Conservation (phyloP, 2,888 invertebrate species). For the Drosophila atripex region DNA sequence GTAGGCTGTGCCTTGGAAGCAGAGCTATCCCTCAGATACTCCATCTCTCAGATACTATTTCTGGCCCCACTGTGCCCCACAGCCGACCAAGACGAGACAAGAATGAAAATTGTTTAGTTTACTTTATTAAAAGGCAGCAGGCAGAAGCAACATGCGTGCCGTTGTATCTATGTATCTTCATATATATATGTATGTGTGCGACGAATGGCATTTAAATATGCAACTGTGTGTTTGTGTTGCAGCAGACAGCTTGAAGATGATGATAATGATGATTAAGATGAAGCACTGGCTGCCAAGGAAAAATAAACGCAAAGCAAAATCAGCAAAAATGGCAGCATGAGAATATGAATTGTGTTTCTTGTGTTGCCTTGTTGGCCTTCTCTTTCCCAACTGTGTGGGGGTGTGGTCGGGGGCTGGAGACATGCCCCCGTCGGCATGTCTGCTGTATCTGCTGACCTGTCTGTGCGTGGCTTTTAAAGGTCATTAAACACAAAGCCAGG, state of each 20-base stretch:
- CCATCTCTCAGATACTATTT: too few relatives aligned
- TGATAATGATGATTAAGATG: conserved; percentile 70
- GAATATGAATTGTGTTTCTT: conserved; percentile 39
- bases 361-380: conserved; percentile 15
- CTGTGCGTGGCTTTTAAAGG: conserved; percentile 78
- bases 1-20: too few relatives aligned
- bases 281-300: conserved; percentile 55
- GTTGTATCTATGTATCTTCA: too few relatives aligned
- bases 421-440: conserved; percentile 44
- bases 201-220: conserved; percentile 18
- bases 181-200: too few relatives aligned
- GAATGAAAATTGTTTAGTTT: conserved; percentile 80
- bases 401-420: conserved; percentile 4
- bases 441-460: conserved; percentile 62
- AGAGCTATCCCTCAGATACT: too few relatives aligned
- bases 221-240: conserved; percentile 32
- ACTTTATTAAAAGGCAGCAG: conserved; percentile 74
- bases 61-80: too few relatives aligned
- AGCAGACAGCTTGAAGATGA: conserved; percentile 55
- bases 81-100: conserved; percentile 64
- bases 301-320: conserved; percentile 43
- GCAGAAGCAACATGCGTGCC: conserved; percentile 47
- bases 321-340: conserved; percentile 52
- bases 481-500: conserved; percentile 72
- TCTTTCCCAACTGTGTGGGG: conserved; percentile 12